Percentiles rank a stretch among this genome's conserved stretches.
Evolutionary conservation across 2,113 vertebrate genomes (phyloP).

Genomic region (Chloropsis hardwickii): DNA sequence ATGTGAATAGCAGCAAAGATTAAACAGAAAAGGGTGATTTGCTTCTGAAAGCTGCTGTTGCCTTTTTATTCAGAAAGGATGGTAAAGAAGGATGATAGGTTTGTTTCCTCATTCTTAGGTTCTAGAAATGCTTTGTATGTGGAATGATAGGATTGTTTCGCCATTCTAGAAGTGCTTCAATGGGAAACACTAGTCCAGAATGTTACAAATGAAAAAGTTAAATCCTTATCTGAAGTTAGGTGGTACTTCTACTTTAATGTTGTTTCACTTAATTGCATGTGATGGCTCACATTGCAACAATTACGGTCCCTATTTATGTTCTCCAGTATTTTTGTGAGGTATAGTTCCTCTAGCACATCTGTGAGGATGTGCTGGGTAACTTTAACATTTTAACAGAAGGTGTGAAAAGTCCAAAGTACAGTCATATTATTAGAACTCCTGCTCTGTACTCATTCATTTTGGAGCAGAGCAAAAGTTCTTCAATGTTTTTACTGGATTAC

Average conservation of each 20-base stretch:
- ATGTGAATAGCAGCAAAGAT: not conserved
- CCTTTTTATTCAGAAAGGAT: not conserved
- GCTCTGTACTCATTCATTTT: not conserved
- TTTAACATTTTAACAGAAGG: not conserved
- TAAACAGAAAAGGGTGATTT: not conserved
- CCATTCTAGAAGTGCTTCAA: not conserved
- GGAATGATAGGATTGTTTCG: not conserved
- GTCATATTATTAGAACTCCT: not conserved
- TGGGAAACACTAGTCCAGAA: not conserved
- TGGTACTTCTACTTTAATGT: not conserved
- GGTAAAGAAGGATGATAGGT: not conserved
- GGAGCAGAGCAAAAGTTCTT: not conserved
- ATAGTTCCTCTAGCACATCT: not conserved
- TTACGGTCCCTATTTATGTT: not conserved
- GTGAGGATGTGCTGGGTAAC: not conserved
- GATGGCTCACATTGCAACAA: not conserved
- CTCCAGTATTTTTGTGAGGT: not conserved
- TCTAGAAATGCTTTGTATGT: not conserved
- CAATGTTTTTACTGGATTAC: not conserved
- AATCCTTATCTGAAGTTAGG: not conserved
- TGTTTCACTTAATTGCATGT: not conserved
- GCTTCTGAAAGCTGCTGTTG: not conserved
- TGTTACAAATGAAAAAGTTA: not conserved
- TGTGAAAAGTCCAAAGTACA: not conserved
- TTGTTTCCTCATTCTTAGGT: not conserved